Evolutionary conservation across 2,888 invertebrate genomes (phyloP).

Genomic region (Lycophotia porphyrea): DNA sequence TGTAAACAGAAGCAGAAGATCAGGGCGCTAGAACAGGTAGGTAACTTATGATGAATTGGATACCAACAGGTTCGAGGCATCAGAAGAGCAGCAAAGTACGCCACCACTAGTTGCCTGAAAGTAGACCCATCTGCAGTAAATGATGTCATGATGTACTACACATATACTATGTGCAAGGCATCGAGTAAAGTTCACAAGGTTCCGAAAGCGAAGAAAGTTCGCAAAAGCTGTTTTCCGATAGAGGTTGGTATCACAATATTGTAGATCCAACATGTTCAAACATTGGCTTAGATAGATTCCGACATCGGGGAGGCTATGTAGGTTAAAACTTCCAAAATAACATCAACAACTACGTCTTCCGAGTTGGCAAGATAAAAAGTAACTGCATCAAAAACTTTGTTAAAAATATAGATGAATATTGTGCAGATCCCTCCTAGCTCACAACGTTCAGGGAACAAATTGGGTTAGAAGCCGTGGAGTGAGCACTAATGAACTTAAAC

Average conservation of each 20-base stretch:
- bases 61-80: slow-evolving; percentile 57
- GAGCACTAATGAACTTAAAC: slow-evolving; percentile 8
- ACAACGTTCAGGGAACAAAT: slow-evolving; percentile 16
- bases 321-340: not conserved
- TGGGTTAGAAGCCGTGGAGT: slow-evolving; percentile 12
- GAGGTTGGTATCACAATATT: slow-evolving; percentile 55
- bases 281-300: slow-evolving; percentile 40
- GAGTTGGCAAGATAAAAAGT: slow-evolving; percentile 15
- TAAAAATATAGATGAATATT: not conserved
- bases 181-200: slow-evolving; percentile 46
- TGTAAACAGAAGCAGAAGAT: slow-evolving; percentile 13
- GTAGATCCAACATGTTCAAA: slow-evolving; percentile 54
- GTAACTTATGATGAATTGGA: slow-evolving; percentile 58
- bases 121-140: slow-evolving; percentile 45
- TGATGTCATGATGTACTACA: slow-evolving; percentile 47
- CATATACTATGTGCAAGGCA: slow-evolving; percentile 43
- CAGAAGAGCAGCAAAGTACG: slow-evolving; percentile 49
- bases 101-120: slow-evolving; percentile 49
- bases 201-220: slow-evolving; percentile 49
- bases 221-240: slow-evolving; percentile 47
- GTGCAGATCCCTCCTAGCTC: not conserved
- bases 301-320: slow-evolving; percentile 18
- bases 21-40: slow-evolving; percentile 43
- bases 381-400: slow-evolving; percentile 4
- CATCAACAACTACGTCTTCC: not conserved